These are phyloP conservation scores for Zophobas atratus DNA, from an alignment of 1,140 invertebrate species.

Conservation along the genomic window DNA sequence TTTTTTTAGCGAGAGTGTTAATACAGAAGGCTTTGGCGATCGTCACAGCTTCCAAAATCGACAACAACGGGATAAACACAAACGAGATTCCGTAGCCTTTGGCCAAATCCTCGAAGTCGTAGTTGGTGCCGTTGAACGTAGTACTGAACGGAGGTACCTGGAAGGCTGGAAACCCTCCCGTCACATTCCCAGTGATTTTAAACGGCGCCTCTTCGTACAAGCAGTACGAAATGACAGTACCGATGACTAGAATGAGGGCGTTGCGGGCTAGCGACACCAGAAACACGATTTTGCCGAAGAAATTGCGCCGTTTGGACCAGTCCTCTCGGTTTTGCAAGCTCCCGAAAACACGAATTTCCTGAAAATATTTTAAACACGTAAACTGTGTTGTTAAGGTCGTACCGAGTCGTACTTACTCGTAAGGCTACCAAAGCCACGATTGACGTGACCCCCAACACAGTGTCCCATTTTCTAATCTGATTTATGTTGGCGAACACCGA, in stretches of 20 bases:
- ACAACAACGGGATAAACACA: constrained; percentile 81
- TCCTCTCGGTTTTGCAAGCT: constrained; percentile 33
- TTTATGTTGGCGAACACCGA: constrained; percentile 66
- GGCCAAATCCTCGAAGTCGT: constrained; percentile 76
- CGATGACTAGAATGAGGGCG: constrained; percentile 83
- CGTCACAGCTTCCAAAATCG: constrained; percentile 85
- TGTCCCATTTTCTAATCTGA: constrained; percentile 48
- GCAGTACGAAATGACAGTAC: constrained; percentile 76
- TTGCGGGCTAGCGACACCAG: constrained; percentile 83
- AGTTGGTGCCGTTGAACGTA: constrained; percentile 68
- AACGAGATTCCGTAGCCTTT: constrained; percentile 75
- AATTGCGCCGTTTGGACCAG: constrained; percentile 43
- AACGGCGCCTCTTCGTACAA: constrained; percentile 68
- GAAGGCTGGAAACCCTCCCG: constrained; percentile 78
- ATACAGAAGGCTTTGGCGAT: constrained; percentile 88
- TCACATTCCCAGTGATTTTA: constrained; percentile 73
- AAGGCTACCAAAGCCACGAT: constrained; percentile 46
- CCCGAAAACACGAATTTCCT: constrained; percentile 41
- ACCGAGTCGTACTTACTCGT: constrained; percentile 27
- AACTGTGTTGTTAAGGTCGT: constrained; percentile 49
- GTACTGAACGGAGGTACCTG: constrained; percentile 77
- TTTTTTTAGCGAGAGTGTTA: neutral
- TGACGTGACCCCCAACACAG: constrained; percentile 41
- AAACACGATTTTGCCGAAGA: constrained; percentile 70
- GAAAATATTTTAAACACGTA: constrained; percentile 68